phyloP scores from a whole-genome alignment of 2,797 vertebrate species.

The Sorex maritimensis region DNA sequence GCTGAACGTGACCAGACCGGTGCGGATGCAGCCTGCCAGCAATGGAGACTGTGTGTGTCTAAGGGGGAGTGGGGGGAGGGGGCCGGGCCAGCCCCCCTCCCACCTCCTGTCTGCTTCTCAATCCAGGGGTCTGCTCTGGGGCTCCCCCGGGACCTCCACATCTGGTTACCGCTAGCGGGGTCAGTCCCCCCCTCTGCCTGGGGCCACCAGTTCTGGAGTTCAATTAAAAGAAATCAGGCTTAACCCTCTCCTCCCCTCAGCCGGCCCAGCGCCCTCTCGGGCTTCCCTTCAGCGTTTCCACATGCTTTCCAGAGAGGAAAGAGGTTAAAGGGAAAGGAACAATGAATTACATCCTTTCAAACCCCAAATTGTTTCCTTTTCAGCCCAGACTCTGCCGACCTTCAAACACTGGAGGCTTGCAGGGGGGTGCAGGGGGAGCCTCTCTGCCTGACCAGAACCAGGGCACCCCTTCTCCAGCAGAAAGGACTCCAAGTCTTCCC shows the following conservation, averaged over 20 bases:
- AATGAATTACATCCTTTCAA: constrained; percentile 91
- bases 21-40: constrained; percentile 89
- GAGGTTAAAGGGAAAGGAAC: constrained; percentile 89
- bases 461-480: neutral
- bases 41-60: constrained; percentile 89
- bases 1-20: constrained; percentile 92
- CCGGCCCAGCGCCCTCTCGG: constrained; percentile 32
- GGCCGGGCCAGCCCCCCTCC: constrained; percentile 87
- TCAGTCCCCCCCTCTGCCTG: constrained; percentile 97
- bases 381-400: constrained; percentile 85
- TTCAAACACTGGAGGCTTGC: constrained; percentile 74
- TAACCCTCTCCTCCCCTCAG: constrained; percentile 95
- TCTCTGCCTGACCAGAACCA: constrained; percentile 66
- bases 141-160: constrained; percentile 96
- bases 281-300: constrained; percentile 63
- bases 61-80: constrained; percentile 89
- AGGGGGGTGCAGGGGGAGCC: neutral
- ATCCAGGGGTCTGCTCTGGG: constrained; percentile 90
- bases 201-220: constrained; percentile 96
- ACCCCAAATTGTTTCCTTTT: constrained; percentile 90
- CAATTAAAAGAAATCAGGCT: constrained; percentile 98
- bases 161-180: constrained; percentile 99
- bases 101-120: constrained; percentile 89
- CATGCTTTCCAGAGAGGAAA: constrained; percentile 85
- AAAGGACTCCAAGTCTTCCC: neutral